A percentile compares a stretch with the other conserved stretches of the same genome.
Conservation (phyloP, 2,113 vertebrate species). For the Spilogale gracilis region DNA sequence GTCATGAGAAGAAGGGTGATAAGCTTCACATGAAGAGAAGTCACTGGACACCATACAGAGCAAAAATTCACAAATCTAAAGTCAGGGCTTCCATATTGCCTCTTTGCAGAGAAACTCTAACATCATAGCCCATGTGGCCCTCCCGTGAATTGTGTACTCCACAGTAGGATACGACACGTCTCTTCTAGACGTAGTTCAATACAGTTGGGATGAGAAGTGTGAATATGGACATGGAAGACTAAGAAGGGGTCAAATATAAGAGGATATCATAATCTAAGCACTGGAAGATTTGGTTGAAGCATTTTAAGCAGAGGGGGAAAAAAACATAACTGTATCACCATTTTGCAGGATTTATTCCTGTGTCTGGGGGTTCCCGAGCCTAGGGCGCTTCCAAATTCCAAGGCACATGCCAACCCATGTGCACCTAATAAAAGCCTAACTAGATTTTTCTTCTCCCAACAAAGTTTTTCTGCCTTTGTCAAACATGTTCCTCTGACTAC, state of each 20-base stretch:
- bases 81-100: neutral
- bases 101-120: neutral
- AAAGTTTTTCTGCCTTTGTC: neutral
- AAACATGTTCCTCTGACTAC: neutral
- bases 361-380: neutral
- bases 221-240: neutral
- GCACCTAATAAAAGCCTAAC: neutral
- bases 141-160: neutral
- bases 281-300: neutral
- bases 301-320: conserved; percentile 13
- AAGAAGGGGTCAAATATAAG: neutral
- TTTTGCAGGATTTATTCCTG: neutral
- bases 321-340: neutral
- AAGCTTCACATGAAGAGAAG: neutral
- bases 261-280: neutral
- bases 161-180: neutral
- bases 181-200: neutral
- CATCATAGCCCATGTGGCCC: fast-evolving
- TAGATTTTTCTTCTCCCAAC: neutral
- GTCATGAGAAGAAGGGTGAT: neutral
- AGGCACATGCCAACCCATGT: neutral
- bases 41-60: neutral
- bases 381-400: neutral
- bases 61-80: neutral
- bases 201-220: neutral